Evolutionary conservation across 2,113 vertebrate species (phyloP), one percentile per base, ranked within the genome.

Genomic region (Tiliqua scincoides): DNA sequence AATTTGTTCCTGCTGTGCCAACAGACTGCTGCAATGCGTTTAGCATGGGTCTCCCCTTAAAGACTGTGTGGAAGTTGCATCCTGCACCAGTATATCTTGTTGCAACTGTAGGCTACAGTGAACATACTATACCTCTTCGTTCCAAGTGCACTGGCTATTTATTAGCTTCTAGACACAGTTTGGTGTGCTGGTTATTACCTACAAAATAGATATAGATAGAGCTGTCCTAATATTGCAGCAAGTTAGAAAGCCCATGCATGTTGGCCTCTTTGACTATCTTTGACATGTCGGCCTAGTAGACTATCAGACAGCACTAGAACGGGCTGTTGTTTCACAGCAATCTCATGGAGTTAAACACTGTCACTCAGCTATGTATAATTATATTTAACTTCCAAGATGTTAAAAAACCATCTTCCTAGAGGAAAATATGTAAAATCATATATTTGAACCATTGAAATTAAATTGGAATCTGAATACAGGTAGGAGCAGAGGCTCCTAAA

Each of bases 401-500:
- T 82, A n/a, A 57, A 76, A 8, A 35, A 83, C 14, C 35, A 59
- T 48, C 35, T 63, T 80, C 10, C 78, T 91, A 25, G 37, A 30
- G 61, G 68, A 54, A 83, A 79, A 68, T 12, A 0, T 73, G 87
- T 40, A 0, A 1, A 82, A 63, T 30, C 30, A 11, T 61, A 54
- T n/a, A 54, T 35, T n/a, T n/a, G n/a, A n/a, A n/a, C n/a, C n/a
- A n/a, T n/a, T n/a, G n/a, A n/a, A n/a, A 82, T 35, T 85, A 91
- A 23, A 3, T 75, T 54, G 62, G 52, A 87, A 52, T 52, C 1
- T 85, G 88, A 74, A 85, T 79, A 83, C 80, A 6, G 6, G 73
- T 48, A 72, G 25, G 40, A 0, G 0, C 85, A 87, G n/a, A n/a
- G n/a, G n/a, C n/a, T n/a, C n/a, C n/a, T n/a, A n/a, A n/a, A n/a